These are phyloP conservation scores for Odontomachus brunneus DNA, from an alignment of 1,140 invertebrate species.

Conservation along the genomic window DNA sequence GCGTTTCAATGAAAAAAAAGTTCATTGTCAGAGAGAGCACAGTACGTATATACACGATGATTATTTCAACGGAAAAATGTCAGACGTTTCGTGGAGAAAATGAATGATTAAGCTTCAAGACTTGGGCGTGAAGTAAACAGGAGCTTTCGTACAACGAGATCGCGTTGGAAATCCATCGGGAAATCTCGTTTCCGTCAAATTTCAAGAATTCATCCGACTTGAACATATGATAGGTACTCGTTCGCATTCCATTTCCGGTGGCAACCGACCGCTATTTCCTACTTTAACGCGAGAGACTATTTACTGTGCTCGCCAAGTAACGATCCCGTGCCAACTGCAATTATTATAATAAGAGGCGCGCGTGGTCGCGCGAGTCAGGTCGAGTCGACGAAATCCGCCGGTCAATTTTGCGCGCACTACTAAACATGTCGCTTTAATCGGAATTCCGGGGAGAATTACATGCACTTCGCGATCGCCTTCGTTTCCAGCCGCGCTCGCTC, in stretches of 20 bases:
- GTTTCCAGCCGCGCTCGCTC: constrained; percentile 21
- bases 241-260: not conserved
- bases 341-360: constrained; percentile 47
- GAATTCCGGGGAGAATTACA: constrained; percentile 50
- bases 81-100: not conserved
- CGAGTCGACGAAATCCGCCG: not conserved
- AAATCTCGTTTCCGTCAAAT: no score
- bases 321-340: constrained; percentile 32
- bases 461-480: constrained; percentile 50
- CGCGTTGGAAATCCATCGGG: not conserved
- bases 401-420: constrained; percentile 23
- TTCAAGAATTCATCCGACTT: not conserved
- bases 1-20: no score
- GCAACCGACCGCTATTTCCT: not conserved
- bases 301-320: constrained; percentile 9
- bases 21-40: no score
- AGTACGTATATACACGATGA: not conserved
- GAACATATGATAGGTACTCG: not conserved
- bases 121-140: not conserved
- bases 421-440: constrained; percentile 54
- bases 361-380: not conserved
- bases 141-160: not conserved
- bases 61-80: not conserved
- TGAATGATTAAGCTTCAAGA: constrained; percentile 14
- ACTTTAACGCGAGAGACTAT: not conserved